Conservation (phyloP, 2,113 vertebrate genomes). For the Aramus guarauna region DNA sequence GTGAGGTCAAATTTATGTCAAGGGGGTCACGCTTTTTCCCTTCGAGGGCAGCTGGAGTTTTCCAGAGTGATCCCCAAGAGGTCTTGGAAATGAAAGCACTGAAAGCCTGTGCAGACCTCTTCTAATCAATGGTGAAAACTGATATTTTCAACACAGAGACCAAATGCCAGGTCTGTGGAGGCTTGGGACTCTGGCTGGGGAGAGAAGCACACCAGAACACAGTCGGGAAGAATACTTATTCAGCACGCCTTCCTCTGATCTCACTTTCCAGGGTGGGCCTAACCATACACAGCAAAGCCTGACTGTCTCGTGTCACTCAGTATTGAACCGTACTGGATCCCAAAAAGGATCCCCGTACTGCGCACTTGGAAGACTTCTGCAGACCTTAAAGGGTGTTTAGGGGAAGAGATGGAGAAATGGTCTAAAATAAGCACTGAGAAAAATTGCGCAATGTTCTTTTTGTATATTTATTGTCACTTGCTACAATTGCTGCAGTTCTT, state of each 20-base stretch:
- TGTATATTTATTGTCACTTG: background rate
- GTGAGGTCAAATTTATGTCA: background rate
- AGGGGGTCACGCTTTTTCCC: background rate
- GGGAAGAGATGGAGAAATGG: background rate
- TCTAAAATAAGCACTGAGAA: background rate
- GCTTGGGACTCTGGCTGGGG: accelerated
- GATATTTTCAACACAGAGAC: background rate
- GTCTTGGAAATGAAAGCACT: background rate
- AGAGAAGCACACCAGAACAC: background rate
- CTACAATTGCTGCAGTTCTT: background rate
- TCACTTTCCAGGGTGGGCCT: background rate
- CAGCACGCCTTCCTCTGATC: background rate
- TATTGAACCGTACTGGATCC: too few relatives aligned
- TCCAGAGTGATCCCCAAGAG: background rate
- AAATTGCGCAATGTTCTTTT: background rate
- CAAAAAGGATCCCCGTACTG: background rate
- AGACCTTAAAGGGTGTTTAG: background rate
- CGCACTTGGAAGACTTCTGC: background rate
- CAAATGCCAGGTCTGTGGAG: background rate
- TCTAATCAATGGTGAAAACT: background rate
- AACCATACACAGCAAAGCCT: background rate
- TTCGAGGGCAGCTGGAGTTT: background rate
- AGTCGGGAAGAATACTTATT: background rate
- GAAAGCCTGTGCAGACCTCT: background rate
- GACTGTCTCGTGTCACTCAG: background rate